A percentile compares a stretch with the other conserved stretches of the same genome.
Conservation (phyloP, 2,797 vertebrate genomes). For the Anabas testudineus region DNA sequence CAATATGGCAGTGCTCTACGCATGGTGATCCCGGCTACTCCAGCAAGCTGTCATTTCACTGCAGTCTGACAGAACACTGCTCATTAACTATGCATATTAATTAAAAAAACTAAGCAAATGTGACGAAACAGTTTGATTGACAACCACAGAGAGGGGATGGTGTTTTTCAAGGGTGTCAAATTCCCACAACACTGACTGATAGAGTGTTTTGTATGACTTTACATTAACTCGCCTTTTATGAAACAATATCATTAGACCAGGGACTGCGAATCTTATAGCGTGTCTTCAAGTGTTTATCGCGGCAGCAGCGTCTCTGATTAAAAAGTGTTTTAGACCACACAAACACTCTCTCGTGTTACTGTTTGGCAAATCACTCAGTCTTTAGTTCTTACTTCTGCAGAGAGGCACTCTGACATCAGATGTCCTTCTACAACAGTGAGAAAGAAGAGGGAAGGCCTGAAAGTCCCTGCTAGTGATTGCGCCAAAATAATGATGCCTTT, state of each 20-base stretch:
- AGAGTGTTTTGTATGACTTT: constrained; percentile 35
- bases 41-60: constrained; percentile 59
- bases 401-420: constrained; percentile 59
- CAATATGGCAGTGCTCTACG: constrained; percentile 63
- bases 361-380: constrained; percentile 52
- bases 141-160: constrained; percentile 32
- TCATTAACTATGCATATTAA: constrained; percentile 71
- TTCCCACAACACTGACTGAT: constrained; percentile 17
- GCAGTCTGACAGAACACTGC: constrained; percentile 56
- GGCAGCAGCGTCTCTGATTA: constrained; percentile 40
- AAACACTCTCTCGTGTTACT: constrained; percentile 15
- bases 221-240: constrained; percentile 13
- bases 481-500: constrained; percentile 75
- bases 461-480: constrained; percentile 63
- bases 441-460: constrained; percentile 58
- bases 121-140: constrained; percentile 54
- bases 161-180: constrained; percentile 44
- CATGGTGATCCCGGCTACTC: constrained; percentile 54
- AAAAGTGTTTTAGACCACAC: constrained; percentile 32
- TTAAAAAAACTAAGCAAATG: constrained; percentile 51
- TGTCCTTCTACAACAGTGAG: constrained; percentile 75
- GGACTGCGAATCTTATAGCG: constrained; percentile 5
- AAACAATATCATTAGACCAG: constrained; percentile 26
- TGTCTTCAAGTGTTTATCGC: constrained; percentile 43
- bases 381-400: constrained; percentile 49